Evolutionary conservation across 2,113 vertebrate species (phyloP).

Genomic region (Ardeotis arabs): DNA sequence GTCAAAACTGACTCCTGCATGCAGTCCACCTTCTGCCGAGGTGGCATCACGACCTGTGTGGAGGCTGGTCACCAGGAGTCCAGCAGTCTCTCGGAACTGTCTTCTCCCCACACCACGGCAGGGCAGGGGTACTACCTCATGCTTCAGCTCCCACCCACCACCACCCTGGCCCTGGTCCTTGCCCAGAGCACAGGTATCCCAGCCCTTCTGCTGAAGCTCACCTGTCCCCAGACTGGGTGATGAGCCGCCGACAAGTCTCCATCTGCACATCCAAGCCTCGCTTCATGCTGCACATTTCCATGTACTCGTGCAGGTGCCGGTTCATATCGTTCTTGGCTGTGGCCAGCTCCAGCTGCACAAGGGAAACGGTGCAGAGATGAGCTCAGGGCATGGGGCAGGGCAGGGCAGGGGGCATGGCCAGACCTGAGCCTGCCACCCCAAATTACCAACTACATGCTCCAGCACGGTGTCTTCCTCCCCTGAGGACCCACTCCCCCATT

Average conservation of each 20-base stretch:
- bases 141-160: neutral
- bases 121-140: neutral
- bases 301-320: slow-evolving; percentile 95
- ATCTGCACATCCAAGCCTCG: slow-evolving; percentile 96
- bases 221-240: slow-evolving; percentile 93
- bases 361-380: neutral
- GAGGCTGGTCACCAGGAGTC: neutral
- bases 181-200: fast-evolving
- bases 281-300: slow-evolving; percentile 99
- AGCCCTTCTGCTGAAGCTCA: slow-evolving; percentile 27
- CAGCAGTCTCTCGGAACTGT: neutral
- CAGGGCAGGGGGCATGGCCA: neutral
- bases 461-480: neutral
- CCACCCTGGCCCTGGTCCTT: neutral
- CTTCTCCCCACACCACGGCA: neutral
- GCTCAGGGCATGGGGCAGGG: fast-evolving
- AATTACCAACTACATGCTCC: neutral
- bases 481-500: neutral
- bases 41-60: neutral
- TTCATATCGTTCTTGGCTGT: slow-evolving; percentile 98
- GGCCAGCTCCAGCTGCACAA: slow-evolving; percentile 88
- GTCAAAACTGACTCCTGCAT: neutral
- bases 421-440: neutral
- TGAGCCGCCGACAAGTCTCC: slow-evolving; percentile 95
- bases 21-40: neutral